phyloP scores from a whole-genome alignment of 2,113 vertebrate genomes.

The Lagopus leucura region DNA sequence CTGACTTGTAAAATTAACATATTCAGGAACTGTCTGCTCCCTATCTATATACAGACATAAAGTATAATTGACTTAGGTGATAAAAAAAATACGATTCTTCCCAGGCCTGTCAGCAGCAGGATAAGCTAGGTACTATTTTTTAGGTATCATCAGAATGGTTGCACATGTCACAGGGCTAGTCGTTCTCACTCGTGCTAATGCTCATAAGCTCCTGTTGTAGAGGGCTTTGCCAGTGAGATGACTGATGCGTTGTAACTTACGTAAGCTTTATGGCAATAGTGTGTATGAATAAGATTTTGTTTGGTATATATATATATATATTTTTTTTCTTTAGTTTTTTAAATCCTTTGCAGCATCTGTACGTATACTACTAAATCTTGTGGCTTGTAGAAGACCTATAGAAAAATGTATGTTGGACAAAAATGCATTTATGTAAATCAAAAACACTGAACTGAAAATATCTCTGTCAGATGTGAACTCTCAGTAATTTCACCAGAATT shows the following conservation, averaged over 20 bases:
- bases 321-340: too few relatives aligned
- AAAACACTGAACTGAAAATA: neutral
- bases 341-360: neutral
- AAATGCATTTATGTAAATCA: neutral
- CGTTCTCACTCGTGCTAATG: neutral
- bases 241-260: neutral
- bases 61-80: neutral
- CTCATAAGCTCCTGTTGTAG: neutral
- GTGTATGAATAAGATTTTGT: neutral
- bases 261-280: neutral
- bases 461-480: neutral
- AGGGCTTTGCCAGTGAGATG: neutral
- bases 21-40: neutral
- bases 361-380: neutral
- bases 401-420: neutral
- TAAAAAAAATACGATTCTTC: neutral
- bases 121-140: neutral
- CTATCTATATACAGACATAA: fast-evolving
- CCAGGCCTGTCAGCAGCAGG: neutral
- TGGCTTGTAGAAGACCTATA: neutral
- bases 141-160: neutral
- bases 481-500: neutral
- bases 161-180: neutral
- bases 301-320: neutral
- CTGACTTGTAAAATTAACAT: neutral